Base-by-base conservation (phyloP, 64 coral and sea anemone species). In the Pachyseris speciosa region DNA sequence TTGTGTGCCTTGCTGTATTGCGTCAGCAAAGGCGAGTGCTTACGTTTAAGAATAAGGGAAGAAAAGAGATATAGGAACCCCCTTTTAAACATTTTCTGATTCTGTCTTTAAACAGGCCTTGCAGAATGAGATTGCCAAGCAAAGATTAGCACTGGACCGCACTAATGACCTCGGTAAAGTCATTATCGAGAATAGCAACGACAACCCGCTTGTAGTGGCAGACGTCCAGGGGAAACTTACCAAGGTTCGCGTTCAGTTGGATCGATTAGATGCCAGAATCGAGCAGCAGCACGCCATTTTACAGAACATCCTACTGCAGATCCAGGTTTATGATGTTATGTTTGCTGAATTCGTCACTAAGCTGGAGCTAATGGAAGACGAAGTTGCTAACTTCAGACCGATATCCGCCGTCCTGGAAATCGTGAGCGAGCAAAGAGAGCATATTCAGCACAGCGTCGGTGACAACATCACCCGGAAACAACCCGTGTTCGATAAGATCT, bases 211-310 rank as follows among this genome's bases (percentile, higher is more conserved):
- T 28, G 95, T 96, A 5, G 86, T 97, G 15, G 95, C 95, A 15
- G 95, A 97, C 61, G 95, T 97, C 19, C 95, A 97, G 28, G 60
- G 91, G n/a, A 97, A 90, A 86, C 95, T 97, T 4, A 89, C 95
- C 17, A 90, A 78, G 22, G 95, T 94, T 37, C 95, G 95, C 37
- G 91, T 61, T 28, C 78, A 97, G 48, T 85, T 97, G 85, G 91
- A 97, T 86, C 86, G 86, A 28, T 85, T 97, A 13, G 91, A 97
- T 65, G 79, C 85, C 9, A 64, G 72, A 72, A 90, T 94, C 33
- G 95, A 90, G 74, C 90, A 93, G 58, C 78, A 91, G 13, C 87
- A 92, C 29, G 91, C 88, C 20, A 79, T 90, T 40, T 67, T 94
- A 52, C 95, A 93, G 58, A 93, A 73, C 24, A 78, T 90, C 32